Evolutionary conservation across 35 echinoderm and acorn worm genomes (phyloP), one percentile per base, ranked within the genome.

Genomic region (Ptychodera flava): DNA sequence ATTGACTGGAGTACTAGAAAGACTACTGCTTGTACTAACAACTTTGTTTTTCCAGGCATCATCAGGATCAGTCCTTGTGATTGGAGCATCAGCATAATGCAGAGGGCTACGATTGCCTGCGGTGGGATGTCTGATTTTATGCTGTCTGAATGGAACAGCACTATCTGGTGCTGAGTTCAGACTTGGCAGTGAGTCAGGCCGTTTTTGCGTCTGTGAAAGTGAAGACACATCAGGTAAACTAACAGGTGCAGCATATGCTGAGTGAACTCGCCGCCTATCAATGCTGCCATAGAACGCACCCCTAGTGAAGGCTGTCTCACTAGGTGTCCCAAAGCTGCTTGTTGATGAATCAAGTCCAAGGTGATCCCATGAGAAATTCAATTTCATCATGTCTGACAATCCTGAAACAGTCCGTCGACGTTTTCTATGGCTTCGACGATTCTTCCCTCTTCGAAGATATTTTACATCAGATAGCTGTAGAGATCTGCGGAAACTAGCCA

Each of bases 401-500:
- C 96, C 96, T 0, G 93, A 45, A 30, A 94, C 87, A 0, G 96
- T 94, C 1, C 90, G 82, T 53, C 96, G 30, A 90, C 96, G 93
- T 1, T 86, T 81, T 75, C 85, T 89, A 53, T 89, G 86, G 34
- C 88, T 88, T 33, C 81, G 89, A 34, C 86, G 83, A 27, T 88
- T 86, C 32, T 89, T 86, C 78, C 82, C 79, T 16, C 88, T 52
- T 34, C 86, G 84, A 33, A 87, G 75, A 29, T 81, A 79, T 84
- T 85, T 36, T 27, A 89, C 76, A 78, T 78, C 85, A 2, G 85
- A 86, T 16, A 91, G 27, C 31, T 85, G 88, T 29, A 97, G 83
- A 31, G 91, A 94, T 27, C 96, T 88, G 2, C 96, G 81, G 33
- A 99, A 85, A 31, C 75, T 94, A 29, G 90, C 85, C 96, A 99